These are phyloP conservation scores for Siniperca obscura DNA, from an alignment of 2,797 vertebrate genomes.

Conservation along the genomic window DNA sequence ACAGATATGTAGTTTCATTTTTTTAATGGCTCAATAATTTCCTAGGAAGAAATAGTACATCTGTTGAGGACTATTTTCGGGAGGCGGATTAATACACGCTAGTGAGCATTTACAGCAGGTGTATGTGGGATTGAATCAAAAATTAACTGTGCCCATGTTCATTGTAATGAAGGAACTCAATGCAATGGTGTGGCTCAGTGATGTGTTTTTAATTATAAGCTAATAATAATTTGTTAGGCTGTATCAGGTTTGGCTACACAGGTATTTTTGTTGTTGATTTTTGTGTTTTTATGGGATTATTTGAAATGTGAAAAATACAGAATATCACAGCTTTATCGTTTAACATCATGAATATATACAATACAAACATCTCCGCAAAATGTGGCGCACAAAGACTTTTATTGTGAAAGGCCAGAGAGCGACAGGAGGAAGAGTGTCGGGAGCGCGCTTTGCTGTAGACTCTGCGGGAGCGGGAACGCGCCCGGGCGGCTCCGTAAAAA, in stretches of 20 bases:
- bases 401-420: conserved; percentile 48
- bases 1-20: background rate
- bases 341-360: too few species aligned
- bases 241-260: background rate
- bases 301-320: background rate
- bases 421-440: conserved; percentile 13
- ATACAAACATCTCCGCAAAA: background rate
- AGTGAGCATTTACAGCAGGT: background rate
- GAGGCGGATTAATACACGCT: background rate
- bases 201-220: background rate
- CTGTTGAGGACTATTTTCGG: background rate
- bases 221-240: background rate
- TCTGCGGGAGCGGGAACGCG: conserved; percentile 52
- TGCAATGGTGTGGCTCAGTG: background rate
- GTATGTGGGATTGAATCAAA: background rate
- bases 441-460: conserved; percentile 38
- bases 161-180: too few species aligned
- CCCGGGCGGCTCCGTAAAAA: conserved; percentile 50
- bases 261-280: too few species aligned
- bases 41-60: background rate
- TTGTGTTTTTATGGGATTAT: background rate
- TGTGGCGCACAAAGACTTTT: conserved; percentile 36
- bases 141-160: too few species aligned
- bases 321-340: background rate
- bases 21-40: background rate